Percentiles rank a stretch among this genome's conserved stretches.
Conservation (phyloP, 2,888 invertebrate species). For the Campaea margaritaria region DNA sequence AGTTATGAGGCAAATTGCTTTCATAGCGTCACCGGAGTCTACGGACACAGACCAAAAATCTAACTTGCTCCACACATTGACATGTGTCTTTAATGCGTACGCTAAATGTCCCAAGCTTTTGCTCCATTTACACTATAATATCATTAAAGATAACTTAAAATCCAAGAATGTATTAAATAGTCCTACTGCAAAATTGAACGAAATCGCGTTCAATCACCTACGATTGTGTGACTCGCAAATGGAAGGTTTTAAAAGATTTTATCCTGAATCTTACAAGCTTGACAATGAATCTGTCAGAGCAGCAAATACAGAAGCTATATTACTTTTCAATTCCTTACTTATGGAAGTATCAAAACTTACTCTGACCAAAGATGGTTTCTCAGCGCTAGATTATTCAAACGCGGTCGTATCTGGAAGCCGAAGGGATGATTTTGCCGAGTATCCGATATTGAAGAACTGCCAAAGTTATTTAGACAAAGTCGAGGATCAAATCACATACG, state of each 20-base stretch:
- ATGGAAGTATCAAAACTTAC: constrained; percentile 45
- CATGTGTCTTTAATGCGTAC: constrained; percentile 60
- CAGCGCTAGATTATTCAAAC: constrained; percentile 80
- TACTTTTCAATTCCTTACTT: constrained; percentile 74
- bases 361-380: constrained; percentile 55
- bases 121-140: constrained; percentile 46
- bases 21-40: constrained; percentile 61
- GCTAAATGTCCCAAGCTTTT: constrained; percentile 60
- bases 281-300: constrained; percentile 43
- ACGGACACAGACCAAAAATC: constrained; percentile 28
- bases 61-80: constrained; percentile 45
- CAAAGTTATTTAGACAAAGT: constrained; percentile 74
- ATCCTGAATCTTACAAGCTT: constrained; percentile 56
- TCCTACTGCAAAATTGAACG: constrained; percentile 51
- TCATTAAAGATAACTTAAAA: constrained; percentile 49
- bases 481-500: constrained; percentile 70
- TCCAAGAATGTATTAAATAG: constrained; percentile 31
- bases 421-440: constrained; percentile 78
- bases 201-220: constrained; percentile 48
- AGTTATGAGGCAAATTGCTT: constrained; percentile 83
- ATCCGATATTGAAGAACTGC: constrained; percentile 84
- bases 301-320: constrained; percentile 72
- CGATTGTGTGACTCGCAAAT: constrained; percentile 33
- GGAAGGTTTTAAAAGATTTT: constrained; percentile 60
- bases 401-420: constrained; percentile 72